Evolutionary conservation across 2,888 invertebrate genomes (phyloP).

Genomic region (Electrophaes corylata): DNA sequence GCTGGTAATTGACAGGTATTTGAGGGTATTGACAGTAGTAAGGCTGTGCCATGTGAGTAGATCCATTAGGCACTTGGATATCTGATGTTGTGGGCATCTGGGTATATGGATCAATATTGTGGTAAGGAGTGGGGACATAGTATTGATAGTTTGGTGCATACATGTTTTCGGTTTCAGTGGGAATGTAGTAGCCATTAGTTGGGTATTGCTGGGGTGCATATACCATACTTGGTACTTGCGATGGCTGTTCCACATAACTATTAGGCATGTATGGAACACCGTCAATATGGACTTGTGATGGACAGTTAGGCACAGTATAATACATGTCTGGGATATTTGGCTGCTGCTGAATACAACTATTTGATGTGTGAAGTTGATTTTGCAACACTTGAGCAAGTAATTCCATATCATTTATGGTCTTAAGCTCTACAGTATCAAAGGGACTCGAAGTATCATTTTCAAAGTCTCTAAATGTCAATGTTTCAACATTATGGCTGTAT

Average conservation of each 20-base stretch:
- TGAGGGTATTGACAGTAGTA: slow-evolving; percentile 72
- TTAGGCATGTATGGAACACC: slow-evolving; percentile 68
- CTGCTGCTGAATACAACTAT: slow-evolving; percentile 56
- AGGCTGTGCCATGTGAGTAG: slow-evolving; percentile 67
- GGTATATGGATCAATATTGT: slow-evolving; percentile 59
- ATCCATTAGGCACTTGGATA: slow-evolving; percentile 55
- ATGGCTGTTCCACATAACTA: slow-evolving; percentile 66
- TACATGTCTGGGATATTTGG: slow-evolving; percentile 54
- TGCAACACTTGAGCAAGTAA: slow-evolving; percentile 91
- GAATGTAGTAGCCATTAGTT: slow-evolving; percentile 69
- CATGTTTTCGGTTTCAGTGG: slow-evolving; percentile 62
- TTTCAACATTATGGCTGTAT: slow-evolving; percentile 70
- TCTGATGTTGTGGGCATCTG: slow-evolving; percentile 57
- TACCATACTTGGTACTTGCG: slow-evolving; percentile 63
- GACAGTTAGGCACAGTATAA: slow-evolving; percentile 62
- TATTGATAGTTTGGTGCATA: slow-evolving; percentile 75
- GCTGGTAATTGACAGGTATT: slow-evolving; percentile 55
- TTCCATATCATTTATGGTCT: slow-evolving; percentile 96
- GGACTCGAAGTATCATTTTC: slow-evolving; percentile 96
- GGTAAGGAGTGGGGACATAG: slow-evolving; percentile 62
- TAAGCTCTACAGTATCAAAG: slow-evolving; percentile 96
- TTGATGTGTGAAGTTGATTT: slow-evolving; percentile 65
- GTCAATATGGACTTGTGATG: slow-evolving; percentile 68
- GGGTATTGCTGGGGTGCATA: slow-evolving; percentile 70
- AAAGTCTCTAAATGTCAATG: slow-evolving; percentile 89